These are phyloP conservation scores for Dasysyrphus albostriatus DNA, from an alignment of 2,888 invertebrate genomes.

Conservation along the genomic window DNA sequence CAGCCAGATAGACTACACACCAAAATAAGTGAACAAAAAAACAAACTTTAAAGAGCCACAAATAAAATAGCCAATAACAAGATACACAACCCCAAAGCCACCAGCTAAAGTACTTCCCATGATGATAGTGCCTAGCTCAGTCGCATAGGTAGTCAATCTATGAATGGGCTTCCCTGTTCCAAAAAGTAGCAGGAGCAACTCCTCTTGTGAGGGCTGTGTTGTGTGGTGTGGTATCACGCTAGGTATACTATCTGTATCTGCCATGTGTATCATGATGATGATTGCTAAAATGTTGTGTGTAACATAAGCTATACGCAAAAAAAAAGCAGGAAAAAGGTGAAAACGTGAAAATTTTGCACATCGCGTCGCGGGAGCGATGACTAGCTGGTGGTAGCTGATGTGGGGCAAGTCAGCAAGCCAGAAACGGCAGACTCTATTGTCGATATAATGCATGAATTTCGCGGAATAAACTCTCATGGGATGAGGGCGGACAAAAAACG, in stretches of 20 bases:
- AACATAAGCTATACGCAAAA: slow-evolving; percentile 17
- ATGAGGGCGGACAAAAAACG: slow-evolving; percentile 10
- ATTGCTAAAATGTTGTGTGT: slow-evolving; percentile 58
- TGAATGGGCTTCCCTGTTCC: slow-evolving; percentile 57
- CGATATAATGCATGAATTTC: slow-evolving; percentile 71
- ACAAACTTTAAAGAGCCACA: slow-evolving; percentile 57
- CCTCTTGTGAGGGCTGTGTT: neutral
- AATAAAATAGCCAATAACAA: slow-evolving; percentile 67
- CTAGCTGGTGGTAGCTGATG: neutral
- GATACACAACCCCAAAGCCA: slow-evolving; percentile 11
- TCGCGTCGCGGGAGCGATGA: neutral
- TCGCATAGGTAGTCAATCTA: slow-evolving; percentile 39
- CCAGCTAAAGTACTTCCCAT: slow-evolving; percentile 1
- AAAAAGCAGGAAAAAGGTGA: slow-evolving; percentile 33
- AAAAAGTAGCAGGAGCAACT: slow-evolving; percentile 30
- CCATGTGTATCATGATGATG: slow-evolving; percentile 43
- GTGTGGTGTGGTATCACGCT: neutral
- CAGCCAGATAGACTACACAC: slow-evolving; percentile 33
- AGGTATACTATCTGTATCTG: slow-evolving; percentile 6
- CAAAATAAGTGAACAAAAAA: slow-evolving; percentile 48
- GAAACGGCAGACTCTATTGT: slow-evolving; percentile 58
- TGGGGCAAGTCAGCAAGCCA: slow-evolving; percentile 1
- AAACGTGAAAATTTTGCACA: slow-evolving; percentile 41
- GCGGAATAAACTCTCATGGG: slow-evolving; percentile 61
- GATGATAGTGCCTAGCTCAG: slow-evolving; percentile 3